Evolutionary conservation across 2,797 vertebrate genomes (phyloP).

Genomic region (Alfaro cultratus): DNA sequence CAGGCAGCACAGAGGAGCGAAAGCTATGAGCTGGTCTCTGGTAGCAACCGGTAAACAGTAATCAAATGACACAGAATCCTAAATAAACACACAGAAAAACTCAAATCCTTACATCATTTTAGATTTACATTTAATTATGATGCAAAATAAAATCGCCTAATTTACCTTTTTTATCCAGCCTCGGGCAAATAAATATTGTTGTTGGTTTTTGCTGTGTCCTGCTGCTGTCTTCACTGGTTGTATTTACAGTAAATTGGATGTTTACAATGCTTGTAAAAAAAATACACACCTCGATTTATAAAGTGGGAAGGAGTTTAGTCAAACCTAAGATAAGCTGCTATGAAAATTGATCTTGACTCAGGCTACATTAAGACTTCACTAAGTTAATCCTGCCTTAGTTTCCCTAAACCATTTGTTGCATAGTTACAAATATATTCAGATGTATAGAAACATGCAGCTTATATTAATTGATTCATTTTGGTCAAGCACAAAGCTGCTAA

Average conservation of each 20-base stretch:
- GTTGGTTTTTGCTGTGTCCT: not conserved
- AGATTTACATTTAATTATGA: not conserved
- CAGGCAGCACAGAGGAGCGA: no score
- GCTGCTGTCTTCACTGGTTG: not conserved
- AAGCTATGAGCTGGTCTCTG: no score
- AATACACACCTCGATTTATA: not conserved
- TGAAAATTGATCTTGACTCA: not conserved
- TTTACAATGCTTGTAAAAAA: not conserved
- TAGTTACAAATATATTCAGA: not conserved
- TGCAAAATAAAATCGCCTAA: not conserved
- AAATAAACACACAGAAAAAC: no score
- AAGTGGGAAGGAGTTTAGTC: not conserved
- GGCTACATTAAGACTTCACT: not conserved
- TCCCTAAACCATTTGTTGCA: not conserved
- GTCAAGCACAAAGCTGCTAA: not conserved
- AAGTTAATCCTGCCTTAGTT: not conserved
- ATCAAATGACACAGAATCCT: no score
- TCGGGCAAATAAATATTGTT: not conserved
- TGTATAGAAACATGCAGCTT: not conserved
- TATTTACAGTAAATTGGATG: not conserved
- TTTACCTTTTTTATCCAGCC: not conserved
- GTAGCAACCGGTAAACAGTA: no score
- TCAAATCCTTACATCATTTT: not conserved
- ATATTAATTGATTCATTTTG: not conserved
- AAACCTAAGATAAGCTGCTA: not conserved